Evolutionary conservation across 92 coral and sea anemone genomes (phyloP), one percentile per base, ranked within the genome.

Genomic region (Actinernus sp.): DNA sequence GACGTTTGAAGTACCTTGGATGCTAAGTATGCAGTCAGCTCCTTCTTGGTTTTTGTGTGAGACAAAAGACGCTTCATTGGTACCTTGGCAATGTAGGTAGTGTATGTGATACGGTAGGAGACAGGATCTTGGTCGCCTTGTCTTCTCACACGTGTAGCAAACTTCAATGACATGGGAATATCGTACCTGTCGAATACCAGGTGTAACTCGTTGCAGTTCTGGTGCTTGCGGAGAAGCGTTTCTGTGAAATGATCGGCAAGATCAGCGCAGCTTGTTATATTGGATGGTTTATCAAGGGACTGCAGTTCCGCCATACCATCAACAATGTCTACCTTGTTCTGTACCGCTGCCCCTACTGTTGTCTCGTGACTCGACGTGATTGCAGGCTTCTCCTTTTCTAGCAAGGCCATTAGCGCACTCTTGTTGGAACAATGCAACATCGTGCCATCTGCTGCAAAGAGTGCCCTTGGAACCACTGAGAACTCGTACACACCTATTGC

Each of bases 221-320:
- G n/a, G n/a, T 17, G 18, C 20, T 78, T n/a, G n/a, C n/a, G n/a
- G n/a, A n/a, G n/a, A n/a, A n/a, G n/a, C n/a, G n/a, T n/a, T n/a
- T n/a, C n/a, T n/a, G n/a, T 45, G 39, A 82, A 82, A 61, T 73
- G 82, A 27, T 73, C 76, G 9, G 71, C 82, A 17, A 82, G 55
- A 1, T 82, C 49, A 0, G 62, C 47, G 63, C 88, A 82, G 41
- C 25, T 55, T 13, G 22, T 9, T n/a, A 73, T 56, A 71, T 46
- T 1, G 1, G 6, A 58, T 9, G 80, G 86, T 58, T 82, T 82
- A 38, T 82, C 72, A 6, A 82, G 50, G 12, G 83, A 52, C 37
- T 75, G 74, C 0, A 83, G 73, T 26, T 83, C 84, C 1, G 84
- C 77, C 88, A 73, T 81, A 29, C 60, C 82, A 58, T 73, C 82